Percentiles rank a stretch among this genome's conserved stretches.
These are phyloP conservation scores for Drosophila mulleri DNA, from an alignment of 2,888 invertebrate genomes.

Conservation along the genomic window DNA sequence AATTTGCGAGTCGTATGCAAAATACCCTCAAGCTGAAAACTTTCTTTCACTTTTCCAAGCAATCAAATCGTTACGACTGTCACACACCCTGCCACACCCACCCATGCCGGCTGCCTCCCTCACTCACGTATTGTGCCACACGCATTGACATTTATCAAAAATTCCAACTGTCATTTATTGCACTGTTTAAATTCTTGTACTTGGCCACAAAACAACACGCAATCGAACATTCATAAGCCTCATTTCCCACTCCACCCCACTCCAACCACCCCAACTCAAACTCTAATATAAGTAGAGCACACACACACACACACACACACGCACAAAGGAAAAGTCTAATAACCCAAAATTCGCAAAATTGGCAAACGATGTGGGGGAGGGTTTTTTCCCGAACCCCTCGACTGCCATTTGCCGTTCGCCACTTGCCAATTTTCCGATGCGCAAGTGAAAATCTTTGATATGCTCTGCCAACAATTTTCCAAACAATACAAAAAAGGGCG, in stretches of 20 bases:
- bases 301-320: conserved; percentile 1
- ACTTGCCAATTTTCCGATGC: conserved; percentile 62
- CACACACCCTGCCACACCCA: conserved; percentile 30
- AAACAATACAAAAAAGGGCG: conserved; percentile 25
- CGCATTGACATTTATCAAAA: conserved; percentile 73
- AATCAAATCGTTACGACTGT: conserved; percentile 66
- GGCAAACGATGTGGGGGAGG: conserved; percentile 33
- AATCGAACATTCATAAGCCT: conserved; percentile 72
- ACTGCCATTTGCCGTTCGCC: conserved; percentile 21
- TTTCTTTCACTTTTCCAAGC: conserved; percentile 63
- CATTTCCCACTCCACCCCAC: neutral
- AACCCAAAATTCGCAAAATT: conserved; percentile 71
- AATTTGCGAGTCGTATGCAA: conserved; percentile 54
- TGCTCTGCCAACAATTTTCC: conserved; percentile 66
- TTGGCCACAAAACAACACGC: conserved; percentile 58
- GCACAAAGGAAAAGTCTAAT: conserved; percentile 54
- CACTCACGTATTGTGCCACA: conserved; percentile 30
- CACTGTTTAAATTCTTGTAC: conserved; percentile 58
- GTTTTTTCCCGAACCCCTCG: conserved; percentile 22
- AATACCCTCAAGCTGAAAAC: conserved; percentile 46
- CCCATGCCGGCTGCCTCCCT: neutral
- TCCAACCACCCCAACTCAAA: conserved; percentile 31
- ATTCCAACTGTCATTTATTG: conserved; percentile 73
- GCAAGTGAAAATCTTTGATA: conserved; percentile 71
- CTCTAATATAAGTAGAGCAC: conserved; percentile 48